Conservation (phyloP, 2,113 vertebrate species). For the Lepisosteus oculatus region DNA sequence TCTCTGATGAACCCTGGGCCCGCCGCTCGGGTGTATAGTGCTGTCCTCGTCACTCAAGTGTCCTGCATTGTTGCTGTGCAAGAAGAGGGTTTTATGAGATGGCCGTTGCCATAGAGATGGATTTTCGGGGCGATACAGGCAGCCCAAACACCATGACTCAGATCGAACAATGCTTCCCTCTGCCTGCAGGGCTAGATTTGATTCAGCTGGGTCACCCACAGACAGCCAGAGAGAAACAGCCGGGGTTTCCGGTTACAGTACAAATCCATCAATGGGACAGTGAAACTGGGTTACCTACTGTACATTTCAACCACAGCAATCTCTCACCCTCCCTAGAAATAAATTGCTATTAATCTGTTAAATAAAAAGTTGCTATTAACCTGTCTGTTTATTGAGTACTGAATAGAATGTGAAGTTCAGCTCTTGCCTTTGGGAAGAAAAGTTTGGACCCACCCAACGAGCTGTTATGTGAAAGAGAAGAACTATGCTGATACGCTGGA, state of each 20-base stretch:
- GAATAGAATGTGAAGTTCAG: too few relatives aligned
- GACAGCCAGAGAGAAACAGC: conserved; percentile 3
- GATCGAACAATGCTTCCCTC: not conserved
- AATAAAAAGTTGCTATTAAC: too few relatives aligned
- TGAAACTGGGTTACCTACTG: conserved; percentile 38
- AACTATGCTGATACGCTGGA: too few relatives aligned
- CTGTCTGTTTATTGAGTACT: too few relatives aligned
- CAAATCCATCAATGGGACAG: conserved; percentile 42
- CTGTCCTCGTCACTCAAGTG: not conserved
- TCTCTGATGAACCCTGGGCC: not conserved
- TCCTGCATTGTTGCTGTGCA: not conserved
- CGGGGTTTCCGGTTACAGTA: conserved; percentile 11
- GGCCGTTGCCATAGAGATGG: conserved; percentile 16
- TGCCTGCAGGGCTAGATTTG: not conserved
- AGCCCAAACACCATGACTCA: not conserved
- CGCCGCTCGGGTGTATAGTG: not conserved
- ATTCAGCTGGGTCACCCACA: conserved; percentile 16
- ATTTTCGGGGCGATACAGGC: conserved; percentile 7
- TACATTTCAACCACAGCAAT: conserved; percentile 43
- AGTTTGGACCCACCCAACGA: too few relatives aligned
- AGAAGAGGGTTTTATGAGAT: not conserved
- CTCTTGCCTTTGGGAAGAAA: too few relatives aligned
- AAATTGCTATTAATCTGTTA: too few relatives aligned
- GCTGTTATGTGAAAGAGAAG: too few relatives aligned
- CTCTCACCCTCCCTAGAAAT: not conserved